Percentiles rank a stretch among this genome's conserved stretches.
Evolutionary conservation across 2,113 vertebrate species (phyloP).

Genomic region (Pachypanchax playfairii): DNA sequence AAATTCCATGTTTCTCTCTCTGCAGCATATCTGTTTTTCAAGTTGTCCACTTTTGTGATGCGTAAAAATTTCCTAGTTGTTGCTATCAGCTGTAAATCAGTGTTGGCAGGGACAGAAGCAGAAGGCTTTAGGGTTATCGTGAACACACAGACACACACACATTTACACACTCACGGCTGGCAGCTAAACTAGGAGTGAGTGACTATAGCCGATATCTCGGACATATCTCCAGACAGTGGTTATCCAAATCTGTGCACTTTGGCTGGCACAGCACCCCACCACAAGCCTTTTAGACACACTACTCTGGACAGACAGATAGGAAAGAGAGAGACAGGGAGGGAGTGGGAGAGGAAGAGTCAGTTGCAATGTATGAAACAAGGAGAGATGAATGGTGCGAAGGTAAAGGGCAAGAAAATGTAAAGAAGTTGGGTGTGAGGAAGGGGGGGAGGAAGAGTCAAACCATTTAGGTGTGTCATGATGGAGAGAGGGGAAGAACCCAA

Average conservation of each 20-base stretch:
- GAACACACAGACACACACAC: slow-evolving; percentile 24
- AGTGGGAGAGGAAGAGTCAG: slow-evolving; percentile 17
- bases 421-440: slow-evolving; percentile 25
- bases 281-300: slow-evolving; percentile 69
- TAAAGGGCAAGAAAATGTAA: slow-evolving; percentile 41
- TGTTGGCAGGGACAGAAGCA: slow-evolving; percentile 55
- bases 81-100: slow-evolving; percentile 65
- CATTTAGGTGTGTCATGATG: slow-evolving; percentile 55
- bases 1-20: slow-evolving; percentile 36
- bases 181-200: slow-evolving; percentile 58
- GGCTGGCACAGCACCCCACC: slow-evolving; percentile 58
- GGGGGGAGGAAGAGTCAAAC: slow-evolving; percentile 13
- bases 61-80: slow-evolving; percentile 62
- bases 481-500: slow-evolving; percentile 21
- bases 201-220: slow-evolving; percentile 66
- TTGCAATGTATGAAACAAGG: slow-evolving; percentile 53
- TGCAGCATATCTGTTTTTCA: slow-evolving; percentile 58
- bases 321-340: neutral
- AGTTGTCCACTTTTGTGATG: slow-evolving; percentile 61
- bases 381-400: slow-evolving; percentile 49
- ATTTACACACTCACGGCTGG: slow-evolving; percentile 24
- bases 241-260: slow-evolving; percentile 75
- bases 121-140: slow-evolving; percentile 63
- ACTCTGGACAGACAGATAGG: slow-evolving; percentile 62
- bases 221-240: slow-evolving; percentile 76